Evolutionary conservation across 2,888 invertebrate genomes (phyloP).

Genomic region (Octonoba sinensis): DNA sequence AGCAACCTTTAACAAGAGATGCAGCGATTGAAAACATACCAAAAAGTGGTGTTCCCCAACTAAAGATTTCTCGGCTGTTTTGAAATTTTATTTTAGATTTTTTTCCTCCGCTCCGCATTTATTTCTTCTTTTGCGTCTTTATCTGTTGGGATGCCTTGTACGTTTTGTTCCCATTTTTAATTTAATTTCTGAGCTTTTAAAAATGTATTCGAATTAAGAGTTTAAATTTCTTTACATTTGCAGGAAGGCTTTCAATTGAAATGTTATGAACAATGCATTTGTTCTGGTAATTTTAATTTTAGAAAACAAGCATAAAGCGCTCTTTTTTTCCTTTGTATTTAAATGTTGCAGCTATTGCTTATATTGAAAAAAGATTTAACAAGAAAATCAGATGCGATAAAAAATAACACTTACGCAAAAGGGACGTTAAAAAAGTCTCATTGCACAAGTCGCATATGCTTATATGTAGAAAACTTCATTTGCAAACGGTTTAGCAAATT

Average conservation of each 20-base stretch:
- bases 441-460: no score
- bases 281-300: background rate
- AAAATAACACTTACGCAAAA: no score
- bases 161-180: conserved; percentile 46
- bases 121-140: conserved; percentile 21
- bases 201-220: conserved; percentile 14
- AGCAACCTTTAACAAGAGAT: conserved; percentile 48
- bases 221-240: conserved; percentile 31
- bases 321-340: no score
- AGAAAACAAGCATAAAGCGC: no score
- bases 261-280: conserved; percentile 38
- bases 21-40: conserved; percentile 54
- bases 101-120: conserved; percentile 31
- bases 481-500: no score
- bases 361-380: no score
- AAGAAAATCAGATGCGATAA: no score
- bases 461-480: no score
- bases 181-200: conserved; percentile 27
- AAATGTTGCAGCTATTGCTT: no score
- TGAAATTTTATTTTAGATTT: conserved; percentile 26
- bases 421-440: no score
- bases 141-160: conserved; percentile 25
- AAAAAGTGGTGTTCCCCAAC: conserved; percentile 42
- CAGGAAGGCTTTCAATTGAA: conserved; percentile 41
- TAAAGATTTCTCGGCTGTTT: conserved; percentile 30